phyloP scores from a whole-genome alignment of 2,113 vertebrate species.

The Sebastes fasciatus region DNA sequence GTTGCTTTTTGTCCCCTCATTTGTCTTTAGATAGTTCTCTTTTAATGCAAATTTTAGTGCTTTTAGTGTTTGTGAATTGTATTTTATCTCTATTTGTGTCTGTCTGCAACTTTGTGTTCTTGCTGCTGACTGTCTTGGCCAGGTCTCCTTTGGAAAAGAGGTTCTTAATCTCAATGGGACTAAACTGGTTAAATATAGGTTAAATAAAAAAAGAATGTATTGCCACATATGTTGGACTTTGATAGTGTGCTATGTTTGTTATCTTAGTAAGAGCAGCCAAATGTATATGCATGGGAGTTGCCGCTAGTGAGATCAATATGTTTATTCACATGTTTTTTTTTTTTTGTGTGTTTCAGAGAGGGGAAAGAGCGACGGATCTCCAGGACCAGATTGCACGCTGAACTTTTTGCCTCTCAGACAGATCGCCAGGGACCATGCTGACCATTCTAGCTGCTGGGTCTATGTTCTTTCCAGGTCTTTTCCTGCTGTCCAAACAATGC shows the following conservation, averaged over 20 bases:
- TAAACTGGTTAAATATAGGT: no score
- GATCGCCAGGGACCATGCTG: slow-evolving; percentile 85
- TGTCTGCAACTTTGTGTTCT: no score
- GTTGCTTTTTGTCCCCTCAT: no score
- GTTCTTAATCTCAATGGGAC: no score
- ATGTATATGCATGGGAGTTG: slow-evolving; percentile 8
- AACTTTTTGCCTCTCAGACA: slow-evolving; percentile 62
- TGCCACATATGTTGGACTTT: slow-evolving; percentile 39
- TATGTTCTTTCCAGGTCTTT: slow-evolving; percentile 92
- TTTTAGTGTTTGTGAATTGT: no score
- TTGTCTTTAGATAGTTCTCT: no score
- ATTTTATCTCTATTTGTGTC: no score
- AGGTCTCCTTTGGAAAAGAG: no score
- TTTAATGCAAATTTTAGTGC: no score
- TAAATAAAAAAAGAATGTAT: no score
- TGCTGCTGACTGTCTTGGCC: no score
- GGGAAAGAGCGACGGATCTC: slow-evolving; percentile 63
- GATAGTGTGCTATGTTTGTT: slow-evolving; percentile 35
- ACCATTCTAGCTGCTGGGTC: slow-evolving; percentile 89
- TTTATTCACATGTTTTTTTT: slow-evolving; percentile 1
- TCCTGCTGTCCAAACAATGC: slow-evolving; percentile 89
- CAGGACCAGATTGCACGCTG: slow-evolving; percentile 69
- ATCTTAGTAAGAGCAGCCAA: slow-evolving; percentile 18
- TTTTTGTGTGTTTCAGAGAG: slow-evolving; percentile 63
- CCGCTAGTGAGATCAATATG: slow-evolving; percentile 10